Percentiles rank a stretch among this genome's conserved stretches.
phyloP scores from a whole-genome alignment of 2,113 vertebrate genomes.

The Leucopsar rothschildi region DNA sequence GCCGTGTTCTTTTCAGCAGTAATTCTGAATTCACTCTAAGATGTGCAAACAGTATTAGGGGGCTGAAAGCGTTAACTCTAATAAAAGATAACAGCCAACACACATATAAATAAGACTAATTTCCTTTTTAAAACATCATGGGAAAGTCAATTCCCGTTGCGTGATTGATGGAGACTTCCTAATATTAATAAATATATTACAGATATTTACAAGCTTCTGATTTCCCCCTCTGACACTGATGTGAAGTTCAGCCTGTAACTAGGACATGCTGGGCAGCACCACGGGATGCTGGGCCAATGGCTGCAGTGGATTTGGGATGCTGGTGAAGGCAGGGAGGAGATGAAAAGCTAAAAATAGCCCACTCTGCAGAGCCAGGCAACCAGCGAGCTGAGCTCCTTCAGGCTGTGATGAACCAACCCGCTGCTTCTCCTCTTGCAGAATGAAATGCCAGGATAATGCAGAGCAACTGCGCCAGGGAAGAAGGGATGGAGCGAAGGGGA shows the following conservation, averaged over 20 bases:
- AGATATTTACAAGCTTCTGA: slow-evolving; percentile 71
- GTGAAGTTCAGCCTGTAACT: background rate
- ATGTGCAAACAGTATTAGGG: slow-evolving; percentile 6
- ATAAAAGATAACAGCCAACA: slow-evolving; percentile 37
- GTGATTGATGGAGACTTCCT: slow-evolving; percentile 48
- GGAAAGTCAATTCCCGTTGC: slow-evolving; percentile 38
- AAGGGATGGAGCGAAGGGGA: background rate
- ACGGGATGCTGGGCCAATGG: background rate
- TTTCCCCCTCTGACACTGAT: background rate
- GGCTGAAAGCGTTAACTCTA: slow-evolving; percentile 46
- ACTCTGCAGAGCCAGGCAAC: background rate
- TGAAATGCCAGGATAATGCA: rapidly evolving
- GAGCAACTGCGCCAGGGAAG: background rate
- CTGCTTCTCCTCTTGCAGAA: background rate
- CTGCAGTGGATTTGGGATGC: background rate
- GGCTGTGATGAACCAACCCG: background rate
- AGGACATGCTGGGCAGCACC: background rate
- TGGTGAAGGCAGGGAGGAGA: background rate
- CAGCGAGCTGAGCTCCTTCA: background rate
- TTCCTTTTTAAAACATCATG: slow-evolving; percentile 52
- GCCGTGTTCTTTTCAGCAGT: background rate
- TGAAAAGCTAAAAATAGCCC: slow-evolving; percentile 19
- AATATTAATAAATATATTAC: slow-evolving; percentile 74
- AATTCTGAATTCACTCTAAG: background rate
- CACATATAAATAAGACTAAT: slow-evolving; percentile 56